A percentile compares a stretch with the other conserved stretches of the same genome.
These are phyloP conservation scores for Cosmia trapezina DNA, from an alignment of 2,888 invertebrate species.

Conservation along the genomic window DNA sequence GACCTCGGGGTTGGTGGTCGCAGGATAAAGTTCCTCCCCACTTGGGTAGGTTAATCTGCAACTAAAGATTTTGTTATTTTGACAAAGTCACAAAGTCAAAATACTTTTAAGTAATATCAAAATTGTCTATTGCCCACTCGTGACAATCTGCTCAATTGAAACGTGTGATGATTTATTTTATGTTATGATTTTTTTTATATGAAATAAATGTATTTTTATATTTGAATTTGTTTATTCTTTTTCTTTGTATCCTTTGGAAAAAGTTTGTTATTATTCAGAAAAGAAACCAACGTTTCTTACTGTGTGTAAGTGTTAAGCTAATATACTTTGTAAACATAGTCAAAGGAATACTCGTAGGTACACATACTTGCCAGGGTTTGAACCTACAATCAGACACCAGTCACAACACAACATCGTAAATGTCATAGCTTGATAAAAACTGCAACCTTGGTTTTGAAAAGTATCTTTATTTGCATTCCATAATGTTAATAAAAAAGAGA, in stretches of 20 bases:
- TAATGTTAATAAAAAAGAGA: too few relatives aligned
- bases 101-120: constrained; percentile 7
- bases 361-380: background rate
- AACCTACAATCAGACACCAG: background rate
- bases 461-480: background rate
- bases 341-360: background rate
- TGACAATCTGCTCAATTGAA: constrained; percentile 21
- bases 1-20: constrained; percentile 79
- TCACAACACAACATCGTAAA: background rate
- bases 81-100: background rate
- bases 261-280: background rate
- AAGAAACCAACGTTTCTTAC: background rate
- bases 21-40: constrained; percentile 85
- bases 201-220: constrained; percentile 54
- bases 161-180: constrained; percentile 4
- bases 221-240: background rate
- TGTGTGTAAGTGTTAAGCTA: background rate
- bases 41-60: constrained; percentile 81
- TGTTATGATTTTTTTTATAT: constrained; percentile 34
- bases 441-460: background rate
- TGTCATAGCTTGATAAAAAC: background rate
- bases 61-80: background rate
- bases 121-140: constrained; percentile 13
- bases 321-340: background rate
- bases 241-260: background rate